A percentile compares a stretch with the other conserved stretches of the same genome.
phyloP scores from a whole-genome alignment of 2,888 invertebrate species.

The Andrena chrysosceles region DNA sequence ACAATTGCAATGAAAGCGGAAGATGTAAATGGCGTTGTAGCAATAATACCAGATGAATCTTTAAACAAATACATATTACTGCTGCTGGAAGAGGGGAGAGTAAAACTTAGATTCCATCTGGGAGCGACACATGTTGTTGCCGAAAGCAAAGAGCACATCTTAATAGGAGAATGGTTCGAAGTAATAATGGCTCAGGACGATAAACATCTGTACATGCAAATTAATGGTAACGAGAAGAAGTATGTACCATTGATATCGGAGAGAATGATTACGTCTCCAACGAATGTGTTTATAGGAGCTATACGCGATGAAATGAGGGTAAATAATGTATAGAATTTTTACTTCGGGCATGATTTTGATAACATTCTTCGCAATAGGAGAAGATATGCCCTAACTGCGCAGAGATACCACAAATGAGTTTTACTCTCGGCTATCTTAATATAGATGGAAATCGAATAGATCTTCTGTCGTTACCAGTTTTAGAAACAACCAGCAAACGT shows the following conservation, averaged over 20 bases:
- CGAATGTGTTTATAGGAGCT: slow-evolving; percentile 54
- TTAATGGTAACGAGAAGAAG: slow-evolving; percentile 82
- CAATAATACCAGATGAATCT: slow-evolving; percentile 82
- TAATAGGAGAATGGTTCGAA: slow-evolving; percentile 85
- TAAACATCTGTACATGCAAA: slow-evolving; percentile 84
- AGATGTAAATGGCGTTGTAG: slow-evolving; percentile 82
- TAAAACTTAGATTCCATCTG: slow-evolving; percentile 83
- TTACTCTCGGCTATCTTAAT: slow-evolving; percentile 55
- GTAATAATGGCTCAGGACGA: slow-evolving; percentile 80
- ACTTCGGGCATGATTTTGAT: neutral
- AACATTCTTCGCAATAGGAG: slow-evolving; percentile 35
- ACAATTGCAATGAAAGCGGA: slow-evolving; percentile 84
- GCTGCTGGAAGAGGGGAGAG: slow-evolving; percentile 83
- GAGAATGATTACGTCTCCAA: slow-evolving; percentile 34
- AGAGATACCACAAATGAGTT: slow-evolving; percentile 58
- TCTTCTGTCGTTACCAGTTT: slow-evolving; percentile 51
- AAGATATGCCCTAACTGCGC: slow-evolving; percentile 48
- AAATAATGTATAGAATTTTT: neutral
- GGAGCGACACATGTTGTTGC: slow-evolving; percentile 82
- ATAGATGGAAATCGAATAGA: slow-evolving; percentile 59
- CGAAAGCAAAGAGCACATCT: slow-evolving; percentile 83
- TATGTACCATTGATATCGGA: slow-evolving; percentile 46
- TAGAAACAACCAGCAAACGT: slow-evolving; percentile 57
- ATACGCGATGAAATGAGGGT: slow-evolving; percentile 55
- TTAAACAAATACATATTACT: slow-evolving; percentile 83